Evolutionary conservation across 2,888 invertebrate species (phyloP).

Genomic region (Hypena proboscidalis): DNA sequence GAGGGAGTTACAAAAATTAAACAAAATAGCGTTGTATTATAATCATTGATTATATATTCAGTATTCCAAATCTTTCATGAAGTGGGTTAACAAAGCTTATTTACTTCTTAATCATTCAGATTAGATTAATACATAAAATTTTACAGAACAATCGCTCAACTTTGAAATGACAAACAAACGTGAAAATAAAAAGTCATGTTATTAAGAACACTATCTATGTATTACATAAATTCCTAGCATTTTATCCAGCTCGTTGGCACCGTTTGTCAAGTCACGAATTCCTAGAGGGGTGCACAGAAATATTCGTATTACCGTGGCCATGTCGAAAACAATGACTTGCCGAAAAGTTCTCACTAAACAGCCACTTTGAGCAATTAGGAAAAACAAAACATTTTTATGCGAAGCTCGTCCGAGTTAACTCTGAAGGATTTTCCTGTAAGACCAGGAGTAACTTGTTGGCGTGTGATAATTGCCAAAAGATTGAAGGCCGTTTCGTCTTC

Average conservation of each 20-base stretch:
- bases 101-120: not conserved
- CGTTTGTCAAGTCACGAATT: slow-evolving; percentile 75
- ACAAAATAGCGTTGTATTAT: too few relatives aligned
- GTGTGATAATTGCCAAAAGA: slow-evolving; percentile 28
- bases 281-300: slow-evolving; percentile 68
- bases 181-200: too few relatives aligned
- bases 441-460: slow-evolving; percentile 37
- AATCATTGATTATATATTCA: too few relatives aligned
- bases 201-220: too few relatives aligned
- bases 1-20: too few relatives aligned
- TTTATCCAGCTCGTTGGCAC: slow-evolving; percentile 54
- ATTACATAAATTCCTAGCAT: slow-evolving; percentile 42
- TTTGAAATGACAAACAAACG: too few relatives aligned
- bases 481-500: slow-evolving; percentile 25
- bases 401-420: slow-evolving; percentile 51
- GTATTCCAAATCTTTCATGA: too few relatives aligned
- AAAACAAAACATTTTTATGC: slow-evolving; percentile 83
- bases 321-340: slow-evolving; percentile 82
- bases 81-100: too few relatives aligned
- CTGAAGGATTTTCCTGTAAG: slow-evolving; percentile 34
- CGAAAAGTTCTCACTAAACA: slow-evolving; percentile 72
- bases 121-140: too few relatives aligned
- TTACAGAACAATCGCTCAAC: too few relatives aligned
- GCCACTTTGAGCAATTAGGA: slow-evolving; percentile 82
- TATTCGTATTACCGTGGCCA: slow-evolving; percentile 73